Evolutionary conservation across 2,113 vertebrate genomes (phyloP), one percentile per base, ranked within the genome.

Genomic region (Hyperopisus bebe): DNA sequence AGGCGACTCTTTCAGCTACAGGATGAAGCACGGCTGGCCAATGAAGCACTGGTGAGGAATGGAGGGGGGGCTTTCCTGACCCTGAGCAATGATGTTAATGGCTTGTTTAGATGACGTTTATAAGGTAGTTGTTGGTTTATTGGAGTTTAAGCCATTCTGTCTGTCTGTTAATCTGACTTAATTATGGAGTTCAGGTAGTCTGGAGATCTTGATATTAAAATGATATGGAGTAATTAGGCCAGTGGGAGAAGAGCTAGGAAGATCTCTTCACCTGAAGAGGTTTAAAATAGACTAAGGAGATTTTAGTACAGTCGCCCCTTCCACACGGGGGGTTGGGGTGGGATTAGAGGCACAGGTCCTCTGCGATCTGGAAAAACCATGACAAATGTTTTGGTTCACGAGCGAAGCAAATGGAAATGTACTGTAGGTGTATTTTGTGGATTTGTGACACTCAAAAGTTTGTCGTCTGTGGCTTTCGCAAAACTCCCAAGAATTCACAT

Each of bases 1-100:
- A 95, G 96, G 88, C 94, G 97, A 6, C 94, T 99, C 7, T 98
- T 98, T 93, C 97, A 98, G 94, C 93, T 98, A 92, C 97, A 98
- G 92, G 97, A 98, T 8, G 97, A 98, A 91, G 97, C 98, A 4
- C 96, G 97, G 55, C 96, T 97, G 91, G 96, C 97, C 92, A 97
- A 97, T 0, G 97, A 98, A 91, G 97, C 97, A 0, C 94, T 98
- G 94, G 97, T 98, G 93, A 96, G 97, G 86, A 17, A 31, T 83
- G 13, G 2, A n/a, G 55, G 70, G 53, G 0, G 86, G 19, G 42
- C 39, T 1, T 82, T 24, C 31, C 77, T 44, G 62, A 66, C n/a
- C 58, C 70, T 5, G 10, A 77, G 4, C 31, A 19, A 4, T 77
- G 31, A 35, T 42, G 74, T 19, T 77, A 35, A 19, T 5, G 35